Conservation (phyloP, 2,888 invertebrate species). For the Agrotis exclamationis region DNA sequence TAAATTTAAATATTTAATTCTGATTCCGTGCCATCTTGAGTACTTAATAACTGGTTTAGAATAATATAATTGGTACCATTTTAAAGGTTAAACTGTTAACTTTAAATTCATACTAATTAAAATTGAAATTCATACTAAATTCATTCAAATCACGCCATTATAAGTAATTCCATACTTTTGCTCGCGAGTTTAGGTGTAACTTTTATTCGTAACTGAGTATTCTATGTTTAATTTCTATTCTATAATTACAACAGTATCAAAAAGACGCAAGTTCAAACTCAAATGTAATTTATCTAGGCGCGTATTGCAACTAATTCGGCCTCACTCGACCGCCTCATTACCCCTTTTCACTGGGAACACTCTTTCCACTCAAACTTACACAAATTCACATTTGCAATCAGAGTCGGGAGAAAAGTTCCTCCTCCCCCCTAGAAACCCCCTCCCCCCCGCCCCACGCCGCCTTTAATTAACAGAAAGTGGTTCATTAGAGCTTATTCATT, state of each 20-base stretch:
- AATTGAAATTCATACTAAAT: too few relatives aligned
- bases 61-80: too few relatives aligned
- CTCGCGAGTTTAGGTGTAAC: too few relatives aligned
- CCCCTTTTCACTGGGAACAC: conserved; percentile 89
- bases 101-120: too few relatives aligned
- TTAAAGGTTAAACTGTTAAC: too few relatives aligned
- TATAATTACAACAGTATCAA: conserved; percentile 7
- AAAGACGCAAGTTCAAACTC: conserved; percentile 1
- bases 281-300: conserved; percentile 75
- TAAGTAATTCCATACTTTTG: too few relatives aligned
- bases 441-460: conserved; percentile 86
- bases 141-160: too few relatives aligned
- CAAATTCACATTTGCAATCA: conserved; percentile 92
- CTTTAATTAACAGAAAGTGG: conserved; percentile 98
- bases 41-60: too few relatives aligned
- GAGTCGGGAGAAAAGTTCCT: conserved; percentile 89
- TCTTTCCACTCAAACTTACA: conserved; percentile 90
- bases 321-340: conserved; percentile 88
- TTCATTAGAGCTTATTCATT: conserved; percentile 98
- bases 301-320: conserved; percentile 87
- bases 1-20: too few relatives aligned
- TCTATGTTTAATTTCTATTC: neutral
- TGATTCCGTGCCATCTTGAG: too few relatives aligned
- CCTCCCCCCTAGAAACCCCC: conserved; percentile 67
- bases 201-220: too few relatives aligned